Base-by-base conservation (phyloP, 2,888 invertebrate genomes). In the Polia nebulosa region DNA sequence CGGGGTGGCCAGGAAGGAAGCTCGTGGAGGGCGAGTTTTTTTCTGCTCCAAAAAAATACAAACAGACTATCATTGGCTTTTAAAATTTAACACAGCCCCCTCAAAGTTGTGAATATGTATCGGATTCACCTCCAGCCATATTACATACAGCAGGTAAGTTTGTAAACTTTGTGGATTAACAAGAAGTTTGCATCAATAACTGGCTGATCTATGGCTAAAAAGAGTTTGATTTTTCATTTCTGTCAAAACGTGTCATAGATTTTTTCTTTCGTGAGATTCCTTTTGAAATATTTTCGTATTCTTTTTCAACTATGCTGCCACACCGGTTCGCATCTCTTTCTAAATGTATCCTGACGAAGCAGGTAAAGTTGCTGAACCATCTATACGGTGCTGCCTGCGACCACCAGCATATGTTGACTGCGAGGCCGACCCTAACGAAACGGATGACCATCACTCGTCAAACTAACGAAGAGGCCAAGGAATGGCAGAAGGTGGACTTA, bases 301-400 rank as follows among this genome's bases (percentile, higher is more conserved):
- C 6, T 20, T 39, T 47, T 39, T 5, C 29, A 5, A 39, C 11
- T 2, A 72, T 61, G 34, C 3, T 60, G 5, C 49, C 62, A 11
- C 9, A 41, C 2, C 15, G 4, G 0, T 52, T 45, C 8, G 20
- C 32, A 1, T 1, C 45, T 7, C 0, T 65, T 2, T 22, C 45
- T 22, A 70, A 62, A 3, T 17, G 1, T 25, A 3, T 74, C 0
- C 15, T 45, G 7, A 56, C 25, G 1, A 27, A 51, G n/a, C 80
- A 81, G 53, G 36, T 81, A 2, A 76, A 66, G 20, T 22, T 56
- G 0, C 7, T 72, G 36, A 41, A 51, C 2, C 57, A 65, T 7
- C 8, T 80, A 0, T 63, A 72, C 17, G 61, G 53, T 1, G 61
- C 64, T 0, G 39, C 65, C 0, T 76, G 65, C 11, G 80, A 80